Evolutionary conservation across 2,797 vertebrate species (phyloP).

Genomic region (Scleropages formosus): DNA sequence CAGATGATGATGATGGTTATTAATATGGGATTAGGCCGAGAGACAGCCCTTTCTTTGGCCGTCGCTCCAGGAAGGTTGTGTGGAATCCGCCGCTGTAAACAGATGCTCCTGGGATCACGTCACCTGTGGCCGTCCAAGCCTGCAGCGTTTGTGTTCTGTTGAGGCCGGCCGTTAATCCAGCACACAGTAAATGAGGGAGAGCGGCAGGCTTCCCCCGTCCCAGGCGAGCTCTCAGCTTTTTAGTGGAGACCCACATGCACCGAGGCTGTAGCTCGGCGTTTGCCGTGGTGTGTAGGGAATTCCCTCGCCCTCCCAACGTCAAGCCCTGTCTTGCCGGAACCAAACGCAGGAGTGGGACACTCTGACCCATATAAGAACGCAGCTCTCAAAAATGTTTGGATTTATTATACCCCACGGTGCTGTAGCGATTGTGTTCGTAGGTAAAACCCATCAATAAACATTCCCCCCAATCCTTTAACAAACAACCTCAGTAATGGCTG

Average conservation of each 20-base stretch:
- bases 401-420: not conserved
- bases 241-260: no score
- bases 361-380: no score
- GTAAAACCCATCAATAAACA: not conserved
- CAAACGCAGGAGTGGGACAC: no score
- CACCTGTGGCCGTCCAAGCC: constrained; percentile 9
- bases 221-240: no score
- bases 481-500: not conserved
- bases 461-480: not conserved
- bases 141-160: constrained; percentile 23
- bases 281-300: no score
- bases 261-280: no score
- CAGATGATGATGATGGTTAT: constrained; percentile 6
- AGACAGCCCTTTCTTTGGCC: not conserved
- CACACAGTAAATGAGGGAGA: not conserved
- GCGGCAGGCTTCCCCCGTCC: not conserved
- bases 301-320: no score
- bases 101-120: constrained; percentile 26
- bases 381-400: no score
- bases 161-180: constrained; percentile 9
- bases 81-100: constrained; percentile 29
- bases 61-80: not conserved
- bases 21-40: not conserved
- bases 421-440: not conserved
- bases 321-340: no score